A percentile compares a stretch with the other conserved stretches of the same genome.
Evolutionary conservation across 2,797 vertebrate genomes (phyloP).

Genomic region (Eospalax fontanierii): DNA sequence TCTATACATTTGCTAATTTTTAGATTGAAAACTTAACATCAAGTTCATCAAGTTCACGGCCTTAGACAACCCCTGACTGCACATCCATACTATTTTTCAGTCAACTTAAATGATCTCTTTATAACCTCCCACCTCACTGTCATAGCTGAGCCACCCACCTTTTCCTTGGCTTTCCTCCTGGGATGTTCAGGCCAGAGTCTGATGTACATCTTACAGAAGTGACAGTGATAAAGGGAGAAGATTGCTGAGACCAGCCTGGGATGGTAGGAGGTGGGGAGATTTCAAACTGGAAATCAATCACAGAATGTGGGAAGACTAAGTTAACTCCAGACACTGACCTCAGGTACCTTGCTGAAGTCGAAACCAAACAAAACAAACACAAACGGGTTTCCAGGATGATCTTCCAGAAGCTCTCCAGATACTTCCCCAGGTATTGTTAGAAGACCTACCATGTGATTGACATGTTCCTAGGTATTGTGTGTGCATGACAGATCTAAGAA

Average conservation of each 20-base stretch:
- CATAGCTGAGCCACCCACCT: background rate
- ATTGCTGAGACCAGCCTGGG: background rate
- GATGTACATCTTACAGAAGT: background rate
- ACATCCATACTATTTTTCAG: background rate
- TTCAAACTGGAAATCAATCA: background rate
- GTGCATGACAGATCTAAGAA: background rate
- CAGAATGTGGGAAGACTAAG: background rate
- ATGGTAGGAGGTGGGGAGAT: background rate
- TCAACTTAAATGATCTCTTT: background rate
- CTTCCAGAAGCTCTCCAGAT: background rate
- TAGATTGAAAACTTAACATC: background rate
- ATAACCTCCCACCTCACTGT: background rate
- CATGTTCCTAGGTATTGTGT: background rate
- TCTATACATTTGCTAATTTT: background rate
- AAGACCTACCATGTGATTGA: background rate
- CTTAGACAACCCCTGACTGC: background rate
- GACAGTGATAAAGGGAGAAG: background rate
- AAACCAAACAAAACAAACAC: background rate
- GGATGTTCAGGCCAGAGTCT: background rate
- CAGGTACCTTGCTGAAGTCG: background rate
- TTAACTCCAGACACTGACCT: background rate
- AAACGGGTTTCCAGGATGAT: background rate
- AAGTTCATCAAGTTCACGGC: background rate
- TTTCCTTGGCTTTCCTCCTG: background rate
- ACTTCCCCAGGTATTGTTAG: background rate